Evolutionary conservation across 2,113 vertebrate genomes (phyloP).

Genomic region (Ariopsis seemanni): DNA sequence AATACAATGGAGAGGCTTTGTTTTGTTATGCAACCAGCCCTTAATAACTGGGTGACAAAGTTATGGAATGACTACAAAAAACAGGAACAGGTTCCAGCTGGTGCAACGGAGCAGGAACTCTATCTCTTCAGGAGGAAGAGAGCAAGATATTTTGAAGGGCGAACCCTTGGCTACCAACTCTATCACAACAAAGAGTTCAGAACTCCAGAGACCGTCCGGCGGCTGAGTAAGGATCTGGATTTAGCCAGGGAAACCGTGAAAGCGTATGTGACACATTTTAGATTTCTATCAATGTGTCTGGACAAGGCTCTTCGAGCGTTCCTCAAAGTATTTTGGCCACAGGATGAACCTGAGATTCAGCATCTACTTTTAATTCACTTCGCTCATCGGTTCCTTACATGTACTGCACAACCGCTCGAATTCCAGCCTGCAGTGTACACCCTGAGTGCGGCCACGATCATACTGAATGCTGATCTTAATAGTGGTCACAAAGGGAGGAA

Average conservation of each 20-base stretch:
- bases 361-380: neutral
- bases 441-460: neutral
- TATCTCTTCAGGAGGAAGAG: too few species aligned
- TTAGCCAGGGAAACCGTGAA: neutral
- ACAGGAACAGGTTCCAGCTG: too few species aligned
- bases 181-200: neutral
- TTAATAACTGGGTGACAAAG: too few species aligned
- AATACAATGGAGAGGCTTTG: too few species aligned
- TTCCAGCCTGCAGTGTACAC: neutral
- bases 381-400: neutral
- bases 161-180: neutral
- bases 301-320: neutral
- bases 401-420: neutral
- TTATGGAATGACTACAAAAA: too few species aligned
- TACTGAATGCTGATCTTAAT: conserved; percentile 1
- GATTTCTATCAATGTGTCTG: neutral
- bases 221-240: neutral
- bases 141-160: neutral
- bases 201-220: neutral
- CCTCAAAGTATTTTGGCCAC: neutral
- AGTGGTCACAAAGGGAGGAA: neutral
- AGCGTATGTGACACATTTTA: neutral
- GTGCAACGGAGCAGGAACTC: too few species aligned
- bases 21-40: too few species aligned
- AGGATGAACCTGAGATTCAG: neutral